Conservation (phyloP, 2,113 vertebrate genomes). For the Martes martes region DNA sequence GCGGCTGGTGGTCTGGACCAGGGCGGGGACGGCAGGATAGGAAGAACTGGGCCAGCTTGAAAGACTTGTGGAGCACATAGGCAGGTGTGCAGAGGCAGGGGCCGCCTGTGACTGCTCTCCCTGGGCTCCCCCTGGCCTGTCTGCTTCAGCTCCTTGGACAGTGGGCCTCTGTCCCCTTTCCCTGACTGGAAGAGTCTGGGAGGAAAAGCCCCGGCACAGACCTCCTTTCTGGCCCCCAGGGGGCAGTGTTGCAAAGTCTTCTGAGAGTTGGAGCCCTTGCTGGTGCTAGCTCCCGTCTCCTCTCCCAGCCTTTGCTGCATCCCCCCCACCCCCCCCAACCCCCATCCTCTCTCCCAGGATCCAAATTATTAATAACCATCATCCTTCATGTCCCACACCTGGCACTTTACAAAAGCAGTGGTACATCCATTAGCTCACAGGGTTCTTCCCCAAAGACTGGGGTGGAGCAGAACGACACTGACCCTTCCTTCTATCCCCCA, state of each 20-base stretch:
- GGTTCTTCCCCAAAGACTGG: not conserved
- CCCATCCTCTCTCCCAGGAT: not conserved
- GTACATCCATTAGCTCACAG: not conserved
- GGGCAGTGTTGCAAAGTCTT: conserved; percentile 62
- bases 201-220: not conserved
- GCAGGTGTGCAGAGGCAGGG: not conserved
- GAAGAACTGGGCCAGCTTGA: not conserved
- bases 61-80: not conserved
- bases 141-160: not conserved
- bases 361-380: not conserved
- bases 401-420: not conserved
- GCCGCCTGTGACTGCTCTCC: too few relatives aligned
- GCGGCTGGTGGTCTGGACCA: not conserved
- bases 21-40: not conserved
- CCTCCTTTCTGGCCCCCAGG: conserved; percentile 23
- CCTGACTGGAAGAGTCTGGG: not conserved
- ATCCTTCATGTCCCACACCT: not conserved
- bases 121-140: not conserved
- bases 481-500: not conserved
- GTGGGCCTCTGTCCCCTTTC: not conserved
- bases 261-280: not conserved
- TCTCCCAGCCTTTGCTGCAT: not conserved
- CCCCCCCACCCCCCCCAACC: not conserved
- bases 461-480: not conserved
- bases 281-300: not conserved